A percentile compares a stretch with the other conserved stretches of the same genome.
Conservation (phyloP, 1,140 invertebrate genomes). For the Rhyzopertha dominica region DNA sequence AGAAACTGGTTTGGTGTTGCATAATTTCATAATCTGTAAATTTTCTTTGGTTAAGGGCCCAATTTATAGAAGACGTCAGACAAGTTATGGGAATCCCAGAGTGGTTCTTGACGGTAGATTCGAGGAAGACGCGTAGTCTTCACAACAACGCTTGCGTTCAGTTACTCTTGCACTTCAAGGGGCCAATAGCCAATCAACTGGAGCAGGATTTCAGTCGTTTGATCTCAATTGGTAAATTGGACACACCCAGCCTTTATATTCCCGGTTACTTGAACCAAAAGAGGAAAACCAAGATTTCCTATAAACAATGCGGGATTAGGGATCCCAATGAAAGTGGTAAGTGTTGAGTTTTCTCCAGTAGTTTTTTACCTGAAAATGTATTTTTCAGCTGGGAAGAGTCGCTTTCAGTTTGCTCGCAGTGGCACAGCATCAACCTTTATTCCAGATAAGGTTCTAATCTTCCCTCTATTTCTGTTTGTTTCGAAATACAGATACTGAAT, state of each 20-base stretch:
- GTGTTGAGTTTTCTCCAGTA: too few relatives aligned
- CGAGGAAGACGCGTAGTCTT: conserved; percentile 69
- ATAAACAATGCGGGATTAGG: conserved; percentile 66
- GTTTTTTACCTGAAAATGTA: too few relatives aligned
- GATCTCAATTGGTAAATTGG: conserved; percentile 65
- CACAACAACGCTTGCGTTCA: conserved; percentile 80
- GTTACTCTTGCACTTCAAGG: conserved; percentile 81
- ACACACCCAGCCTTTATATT: conserved; percentile 69
- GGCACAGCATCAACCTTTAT: too few relatives aligned
- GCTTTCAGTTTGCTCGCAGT: too few relatives aligned
- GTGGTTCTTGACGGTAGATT: conserved; percentile 85
- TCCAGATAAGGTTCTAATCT: too few relatives aligned
- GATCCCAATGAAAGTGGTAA: conserved; percentile 58
- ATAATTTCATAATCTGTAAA: not conserved
- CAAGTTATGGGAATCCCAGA: conserved; percentile 79
- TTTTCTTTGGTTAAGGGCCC: conserved; percentile 55
- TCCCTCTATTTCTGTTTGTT: too few relatives aligned
- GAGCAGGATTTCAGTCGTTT: conserved; percentile 74
- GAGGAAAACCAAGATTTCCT: conserved; percentile 63
- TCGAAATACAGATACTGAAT: too few relatives aligned
- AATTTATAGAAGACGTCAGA: conserved; percentile 80
- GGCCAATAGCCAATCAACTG: conserved; percentile 67
- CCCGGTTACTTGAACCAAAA: conserved; percentile 69
- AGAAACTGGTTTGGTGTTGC: conserved; percentile 44
- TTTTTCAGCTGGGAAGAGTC: too few relatives aligned